These are phyloP conservation scores for Bufo gargarizans DNA, from an alignment of 2,113 vertebrate species.

Conservation along the genomic window DNA sequence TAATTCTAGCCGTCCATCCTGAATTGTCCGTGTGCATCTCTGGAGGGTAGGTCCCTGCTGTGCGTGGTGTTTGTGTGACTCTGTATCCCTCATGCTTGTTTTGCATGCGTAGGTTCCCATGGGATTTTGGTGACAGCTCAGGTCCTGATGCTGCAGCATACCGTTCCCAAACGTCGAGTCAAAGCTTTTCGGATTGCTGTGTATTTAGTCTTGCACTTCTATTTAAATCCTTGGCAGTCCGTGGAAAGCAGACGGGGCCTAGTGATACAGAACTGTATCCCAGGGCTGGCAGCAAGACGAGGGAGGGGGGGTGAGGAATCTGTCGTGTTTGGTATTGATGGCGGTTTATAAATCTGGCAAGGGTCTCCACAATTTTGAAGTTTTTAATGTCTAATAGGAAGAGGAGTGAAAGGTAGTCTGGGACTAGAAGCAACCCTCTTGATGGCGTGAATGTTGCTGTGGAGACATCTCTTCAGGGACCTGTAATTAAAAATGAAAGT, in stretches of 20 bases:
- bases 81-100: not conserved
- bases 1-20: no score
- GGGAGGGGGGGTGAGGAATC: not conserved
- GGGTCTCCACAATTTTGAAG: not conserved
- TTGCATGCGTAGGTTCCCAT: conserved; percentile 1
- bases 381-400: conserved; percentile 30
- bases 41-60: not conserved
- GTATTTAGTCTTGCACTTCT: conserved; percentile 45
- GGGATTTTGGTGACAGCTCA: conserved; percentile 32
- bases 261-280: conserved; percentile 35
- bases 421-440: conserved; percentile 20
- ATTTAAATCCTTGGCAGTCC: conserved; percentile 46
- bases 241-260: conserved; percentile 36
- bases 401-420: conserved; percentile 3
- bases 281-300: not conserved
- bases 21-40: not conserved
- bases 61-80: not conserved
- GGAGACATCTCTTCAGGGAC: conserved; percentile 32
- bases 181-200: conserved; percentile 12
- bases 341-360: conserved; percentile 24
- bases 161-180: conserved; percentile 9
- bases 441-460: conserved; percentile 36
- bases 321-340: conserved; percentile 26
- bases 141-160: conserved; percentile 32
- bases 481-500: conserved; percentile 57